Evolutionary conservation across 2,797 vertebrate species (phyloP).

Genomic region (Pelochelys cantorii): DNA sequence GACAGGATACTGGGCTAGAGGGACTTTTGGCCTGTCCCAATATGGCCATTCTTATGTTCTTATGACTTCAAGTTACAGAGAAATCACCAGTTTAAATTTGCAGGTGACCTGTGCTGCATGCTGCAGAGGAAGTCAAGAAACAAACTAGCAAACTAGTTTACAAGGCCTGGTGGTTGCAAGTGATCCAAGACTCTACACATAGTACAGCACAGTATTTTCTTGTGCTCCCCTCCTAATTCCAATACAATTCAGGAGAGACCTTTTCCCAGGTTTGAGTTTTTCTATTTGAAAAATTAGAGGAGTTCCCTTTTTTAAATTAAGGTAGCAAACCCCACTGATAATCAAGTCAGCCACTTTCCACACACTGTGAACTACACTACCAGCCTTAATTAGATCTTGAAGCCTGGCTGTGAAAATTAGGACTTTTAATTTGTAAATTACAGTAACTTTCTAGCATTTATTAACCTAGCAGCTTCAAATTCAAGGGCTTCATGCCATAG

Average conservation of each 20-base stretch:
- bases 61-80: too few relatives aligned
- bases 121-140: background rate
- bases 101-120: too few relatives aligned
- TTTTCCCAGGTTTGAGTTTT: background rate
- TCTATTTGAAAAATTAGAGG: conserved; percentile 42
- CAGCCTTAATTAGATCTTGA: conserved; percentile 78
- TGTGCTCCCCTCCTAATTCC: background rate
- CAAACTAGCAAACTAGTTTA: background rate
- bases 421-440: conserved; percentile 78
- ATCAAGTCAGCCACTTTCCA: conserved; percentile 63
- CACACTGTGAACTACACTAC: conserved; percentile 71
- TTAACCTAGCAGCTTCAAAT: conserved; percentile 74
- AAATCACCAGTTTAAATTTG: too few relatives aligned
- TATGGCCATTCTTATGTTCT: too few relatives aligned
- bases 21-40: too few relatives aligned
- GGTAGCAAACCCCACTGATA: conserved; percentile 61
- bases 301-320: conserved; percentile 57
- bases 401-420: conserved; percentile 78
- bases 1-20: too few relatives aligned
- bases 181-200: background rate
- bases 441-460: conserved; percentile 71
- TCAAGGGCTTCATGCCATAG: conserved; percentile 50
- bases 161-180: background rate
- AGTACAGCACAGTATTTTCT: background rate
- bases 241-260: background rate